Conservation (phyloP, 2,888 invertebrate genomes). For the Drosophila niveifrons region DNA sequence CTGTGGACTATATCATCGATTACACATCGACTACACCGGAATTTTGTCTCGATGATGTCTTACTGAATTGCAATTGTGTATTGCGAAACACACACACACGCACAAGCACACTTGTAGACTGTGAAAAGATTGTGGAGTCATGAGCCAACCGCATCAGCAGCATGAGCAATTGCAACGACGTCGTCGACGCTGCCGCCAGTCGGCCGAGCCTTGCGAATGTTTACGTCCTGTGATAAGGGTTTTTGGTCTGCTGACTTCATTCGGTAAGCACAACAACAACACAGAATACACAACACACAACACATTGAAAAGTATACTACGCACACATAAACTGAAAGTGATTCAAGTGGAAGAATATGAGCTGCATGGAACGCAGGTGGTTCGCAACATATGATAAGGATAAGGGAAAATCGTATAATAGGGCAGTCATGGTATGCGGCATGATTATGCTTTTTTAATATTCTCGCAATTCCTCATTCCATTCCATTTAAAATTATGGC, state of each 20-base stretch:
- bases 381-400: conserved; percentile 27
- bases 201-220: conserved; percentile 84
- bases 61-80: conserved; percentile 10
- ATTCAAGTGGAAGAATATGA: conserved; percentile 54
- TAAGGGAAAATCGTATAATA: conserved; percentile 22
- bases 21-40: conserved; percentile 10
- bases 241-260: conserved; percentile 84
- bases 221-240: conserved; percentile 84
- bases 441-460: conserved; percentile 33
- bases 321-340: conserved; percentile 17
- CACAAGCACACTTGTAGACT: background rate
- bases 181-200: conserved; percentile 82
- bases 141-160: conserved; percentile 70
- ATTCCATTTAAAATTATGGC: background rate
- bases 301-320: background rate
- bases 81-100: background rate
- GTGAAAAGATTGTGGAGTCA: conserved; percentile 21
- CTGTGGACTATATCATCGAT: too few species aligned
- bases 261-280: conserved; percentile 77
- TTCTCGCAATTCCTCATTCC: background rate
- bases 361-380: conserved; percentile 43
- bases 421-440: conserved; percentile 6
- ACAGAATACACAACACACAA: background rate
- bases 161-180: conserved; percentile 60
- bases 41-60: conserved; percentile 12